Base-by-base conservation (phyloP, 2,888 invertebrate species). In the Tethea ocularis region DNA sequence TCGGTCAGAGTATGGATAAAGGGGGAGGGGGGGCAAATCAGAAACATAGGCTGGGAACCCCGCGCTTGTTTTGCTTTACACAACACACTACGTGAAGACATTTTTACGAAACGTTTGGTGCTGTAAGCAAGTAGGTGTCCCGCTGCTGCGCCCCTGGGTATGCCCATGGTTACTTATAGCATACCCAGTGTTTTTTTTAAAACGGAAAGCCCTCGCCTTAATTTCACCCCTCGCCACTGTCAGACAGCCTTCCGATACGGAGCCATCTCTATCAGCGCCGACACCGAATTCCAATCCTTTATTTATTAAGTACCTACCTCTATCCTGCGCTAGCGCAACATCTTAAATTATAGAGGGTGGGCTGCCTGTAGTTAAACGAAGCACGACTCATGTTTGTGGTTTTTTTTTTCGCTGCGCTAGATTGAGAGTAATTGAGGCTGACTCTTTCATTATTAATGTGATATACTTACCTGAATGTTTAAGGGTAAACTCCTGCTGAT, bases 371-470 rank as follows among this genome's bases (percentile, higher is more conserved):
- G 74, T 72, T 75, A 71, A 74, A 77, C 75, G 75, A 70, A 75
- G 73, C 81, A 82, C 80, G 83, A 79, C 75, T 75, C 77, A 77
- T 80, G 78, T 78, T 77, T 78, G 81, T 74, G 73, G 66, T 26
- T 5, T 66, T 64, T 71, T 72, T 74, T 76, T 77, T 79, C 74
- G 73, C 75, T 76, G 64, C 65, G 68, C 75, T 78, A 75, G 77
- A 75, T 71, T 58, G 63, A 61, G 67, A 66, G 64, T 3, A 75
- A 75, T 71, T 58, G 63, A 61, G 67, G 65, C 65, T 3, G 61
- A 58, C 59, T 59, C 75, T n/a, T 38, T 15, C 68, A 63, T 67
- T 75, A 71, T 75, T 73, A 73, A 76, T 76, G 76, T 63, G 72
- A 79, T 79, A 78, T 75, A 26, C 26, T 26, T 26, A 77, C 70